Base-by-base conservation (phyloP, 2,888 invertebrate species). In the Drosophila bunnanda region DNA sequence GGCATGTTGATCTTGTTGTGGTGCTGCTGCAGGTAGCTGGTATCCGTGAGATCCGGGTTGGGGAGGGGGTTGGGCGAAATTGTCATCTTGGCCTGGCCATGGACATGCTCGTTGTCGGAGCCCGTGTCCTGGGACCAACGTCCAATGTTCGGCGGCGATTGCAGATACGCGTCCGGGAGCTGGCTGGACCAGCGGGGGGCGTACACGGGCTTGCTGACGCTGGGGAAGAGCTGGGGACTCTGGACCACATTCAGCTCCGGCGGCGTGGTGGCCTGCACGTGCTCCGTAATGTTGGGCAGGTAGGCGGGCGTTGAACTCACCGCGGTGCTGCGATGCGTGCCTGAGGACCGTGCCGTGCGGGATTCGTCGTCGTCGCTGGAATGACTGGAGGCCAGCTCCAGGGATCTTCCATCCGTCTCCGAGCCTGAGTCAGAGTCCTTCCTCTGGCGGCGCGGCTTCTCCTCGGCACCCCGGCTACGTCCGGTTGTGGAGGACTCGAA, bases 301-400 rank as follows among this genome's bases (percentile, higher is more conserved):
- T 95, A 95, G 0, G 92, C 92, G 17, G 91, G 92, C 48, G 92
- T 92, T 2, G 93, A 92, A 54, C 93, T 93, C 0, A 92, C 91
- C 0, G 92, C 92, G 4, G 92, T 91, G 78, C 92, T 93, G 60
- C 93, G 93, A 77, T 93, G 93, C 6, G 89, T 90, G 56, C 91
- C 91, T 1, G 93, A 92, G 8, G 92, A 91, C 28, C 91, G 88
- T 0, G 91, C 90, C 0, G 92, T 92, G 15, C 92, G 80, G 20
- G 95, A 95, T 88, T 96, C 96, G 76, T 96, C 96, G 78, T 98
- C 98, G 89, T 98, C 98, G 53, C 98, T 98, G 12, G 98, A 98
- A 93, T 98, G 98, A 90, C 98, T 98, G 54, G 98, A 98, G 15
- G 98, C 98, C 55, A 98, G 94, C 87, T 98, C 98, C 70, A 98